Conservation (phyloP, 2,888 invertebrate genomes). For the Entomobrya proxima region DNA sequence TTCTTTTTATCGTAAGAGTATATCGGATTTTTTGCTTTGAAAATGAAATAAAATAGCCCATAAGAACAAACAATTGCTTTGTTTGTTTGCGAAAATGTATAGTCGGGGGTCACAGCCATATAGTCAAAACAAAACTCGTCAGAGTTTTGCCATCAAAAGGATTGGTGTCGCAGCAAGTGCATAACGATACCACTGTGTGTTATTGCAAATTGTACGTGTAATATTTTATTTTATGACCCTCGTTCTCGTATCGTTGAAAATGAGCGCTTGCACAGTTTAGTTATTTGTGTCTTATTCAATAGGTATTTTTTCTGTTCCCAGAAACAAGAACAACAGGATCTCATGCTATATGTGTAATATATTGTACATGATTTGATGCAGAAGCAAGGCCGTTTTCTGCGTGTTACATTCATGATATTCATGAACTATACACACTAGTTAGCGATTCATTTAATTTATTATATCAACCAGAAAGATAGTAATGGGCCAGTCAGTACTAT, state of each 20-base stretch:
- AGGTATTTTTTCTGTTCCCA: neutral
- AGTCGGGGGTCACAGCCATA: too few relatives aligned
- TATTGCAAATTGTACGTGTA: neutral
- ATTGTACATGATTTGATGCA: neutral
- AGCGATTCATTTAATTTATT: neutral
- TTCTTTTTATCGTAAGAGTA: too few relatives aligned
- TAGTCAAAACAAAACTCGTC: too few relatives aligned
- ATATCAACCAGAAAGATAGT: too few relatives aligned
- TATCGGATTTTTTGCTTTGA: neutral
- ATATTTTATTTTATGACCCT: neutral
- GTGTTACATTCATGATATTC: neutral
- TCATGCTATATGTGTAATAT: neutral
- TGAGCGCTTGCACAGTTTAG: neutral
- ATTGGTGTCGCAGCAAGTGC: neutral
- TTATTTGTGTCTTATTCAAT: neutral
- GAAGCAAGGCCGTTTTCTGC: neutral
- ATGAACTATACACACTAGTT: neutral
- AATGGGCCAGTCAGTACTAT: too few relatives aligned
- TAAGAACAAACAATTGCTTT: too few relatives aligned
- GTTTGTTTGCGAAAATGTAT: too few relatives aligned
- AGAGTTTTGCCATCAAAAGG: too few relatives aligned
- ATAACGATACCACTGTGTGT: neutral
- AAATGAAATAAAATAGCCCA: too few relatives aligned
- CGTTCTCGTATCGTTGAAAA: neutral
- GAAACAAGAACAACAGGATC: constrained; percentile 35